Evolutionary conservation across 2,113 vertebrate species (phyloP).

Genomic region (Dermatemys mawii): DNA sequence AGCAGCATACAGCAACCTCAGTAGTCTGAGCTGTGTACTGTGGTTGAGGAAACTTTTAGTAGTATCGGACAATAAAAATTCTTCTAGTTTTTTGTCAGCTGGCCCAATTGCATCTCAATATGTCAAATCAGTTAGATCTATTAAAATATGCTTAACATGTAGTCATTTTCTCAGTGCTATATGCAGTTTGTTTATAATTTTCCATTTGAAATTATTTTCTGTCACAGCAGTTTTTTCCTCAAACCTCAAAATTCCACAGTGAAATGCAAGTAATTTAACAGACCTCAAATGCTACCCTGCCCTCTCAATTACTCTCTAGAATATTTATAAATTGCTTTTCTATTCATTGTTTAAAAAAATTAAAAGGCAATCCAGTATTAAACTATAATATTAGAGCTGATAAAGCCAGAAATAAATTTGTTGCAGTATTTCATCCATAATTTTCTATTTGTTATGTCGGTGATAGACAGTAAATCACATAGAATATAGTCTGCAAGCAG

Average conservation of each 20-base stretch:
- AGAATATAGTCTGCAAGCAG: constrained; percentile 52
- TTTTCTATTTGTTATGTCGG: constrained; percentile 48
- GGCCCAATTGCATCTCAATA: accelerated
- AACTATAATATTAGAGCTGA: constrained; percentile 29
- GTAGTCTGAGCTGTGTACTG: not conserved
- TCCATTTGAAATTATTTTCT: not conserved
- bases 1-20: not conserved
- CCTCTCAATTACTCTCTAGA: not conserved
- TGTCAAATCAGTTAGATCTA: not conserved
- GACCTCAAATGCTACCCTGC: constrained; percentile 1
- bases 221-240: not conserved
- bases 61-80: not conserved
- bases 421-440: constrained; percentile 56
- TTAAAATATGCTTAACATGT: not conserved
- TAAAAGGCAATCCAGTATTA: constrained; percentile 18
- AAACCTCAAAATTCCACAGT: not conserved
- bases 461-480: constrained; percentile 57
- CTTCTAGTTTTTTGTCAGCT: not conserved
- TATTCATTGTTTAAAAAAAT: not conserved
- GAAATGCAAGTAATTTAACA: not conserved
- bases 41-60: not conserved
- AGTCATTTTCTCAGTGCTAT: not conserved
- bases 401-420: constrained; percentile 46
- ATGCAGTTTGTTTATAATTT: not conserved
- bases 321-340: constrained; percentile 12